Percentiles rank a stretch among this genome's conserved stretches.
Evolutionary conservation across 2,888 invertebrate genomes (phyloP).

Genomic region (Plutella xylostella): DNA sequence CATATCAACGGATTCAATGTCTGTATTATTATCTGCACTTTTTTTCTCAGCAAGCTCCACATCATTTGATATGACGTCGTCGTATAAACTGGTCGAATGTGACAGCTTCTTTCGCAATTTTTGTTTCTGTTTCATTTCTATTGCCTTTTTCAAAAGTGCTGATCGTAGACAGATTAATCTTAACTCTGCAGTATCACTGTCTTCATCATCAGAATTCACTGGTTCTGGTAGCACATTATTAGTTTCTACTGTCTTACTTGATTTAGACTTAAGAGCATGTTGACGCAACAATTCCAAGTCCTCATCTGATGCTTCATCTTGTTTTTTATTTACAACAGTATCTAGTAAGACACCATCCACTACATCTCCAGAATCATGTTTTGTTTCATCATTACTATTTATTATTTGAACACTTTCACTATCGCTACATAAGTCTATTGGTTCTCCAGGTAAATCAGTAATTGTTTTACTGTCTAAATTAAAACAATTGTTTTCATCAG

Average conservation of each 20-base stretch:
- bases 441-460: slow-evolving; percentile 23
- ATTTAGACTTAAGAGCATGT: slow-evolving; percentile 56
- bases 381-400: background rate
- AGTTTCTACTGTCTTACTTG: slow-evolving; percentile 27
- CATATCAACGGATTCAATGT: slow-evolving; percentile 65
- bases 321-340: slow-evolving; percentile 14
- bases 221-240: no score
- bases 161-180: slow-evolving; percentile 76
- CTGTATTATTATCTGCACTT: slow-evolving; percentile 49
- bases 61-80: slow-evolving; percentile 30
- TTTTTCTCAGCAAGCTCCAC: slow-evolving; percentile 24
- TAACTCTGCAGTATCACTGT: slow-evolving; percentile 72
- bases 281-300: slow-evolving; percentile 55
- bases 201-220: slow-evolving; percentile 57
- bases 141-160: slow-evolving; percentile 74
- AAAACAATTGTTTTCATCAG: slow-evolving; percentile 13
- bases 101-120: slow-evolving; percentile 46
- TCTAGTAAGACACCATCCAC: slow-evolving; percentile 1
- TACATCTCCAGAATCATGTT: no score
- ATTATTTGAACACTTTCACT: background rate
- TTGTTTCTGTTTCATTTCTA: slow-evolving; percentile 65
- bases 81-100: slow-evolving; percentile 38
- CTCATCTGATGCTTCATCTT: slow-evolving; percentile 49
- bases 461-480: background rate
- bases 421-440: slow-evolving; percentile 17